phyloP scores from a whole-genome alignment of 2,888 invertebrate species.

The Venustoraphidia nigricollis region DNA sequence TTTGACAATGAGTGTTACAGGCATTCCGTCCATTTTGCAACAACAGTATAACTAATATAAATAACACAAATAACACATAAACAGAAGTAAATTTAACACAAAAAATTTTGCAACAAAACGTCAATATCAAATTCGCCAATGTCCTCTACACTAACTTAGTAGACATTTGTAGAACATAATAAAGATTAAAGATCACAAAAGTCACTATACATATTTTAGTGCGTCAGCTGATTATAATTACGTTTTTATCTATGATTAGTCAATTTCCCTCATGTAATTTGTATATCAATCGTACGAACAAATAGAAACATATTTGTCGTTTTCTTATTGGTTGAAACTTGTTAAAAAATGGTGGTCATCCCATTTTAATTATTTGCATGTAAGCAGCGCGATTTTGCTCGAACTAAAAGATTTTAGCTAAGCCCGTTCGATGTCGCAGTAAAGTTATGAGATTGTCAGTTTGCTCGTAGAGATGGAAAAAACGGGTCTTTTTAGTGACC shows the following conservation, averaged over 20 bases:
- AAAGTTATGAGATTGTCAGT: background rate
- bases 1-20: slow-evolving; percentile 59
- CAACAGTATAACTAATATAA: slow-evolving; percentile 1
- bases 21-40: slow-evolving; percentile 32
- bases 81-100: background rate
- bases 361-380: background rate
- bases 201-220: too few species aligned
- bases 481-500: too few species aligned
- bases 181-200: too few species aligned
- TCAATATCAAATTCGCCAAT: background rate
- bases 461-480: too few species aligned
- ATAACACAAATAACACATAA: too few species aligned
- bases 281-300: background rate
- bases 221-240: too few species aligned
- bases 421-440: background rate
- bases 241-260: too few species aligned
- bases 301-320: slow-evolving; percentile 18
- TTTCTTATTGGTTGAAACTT: slow-evolving; percentile 18
- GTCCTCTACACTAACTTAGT: too few species aligned
- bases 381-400: background rate
- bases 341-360: background rate
- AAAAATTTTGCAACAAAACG: background rate
- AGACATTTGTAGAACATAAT: too few species aligned
- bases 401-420: background rate
- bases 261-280: too few species aligned